phyloP scores from a whole-genome alignment of 2,888 invertebrate genomes.

The Pandemis heparana region DNA sequence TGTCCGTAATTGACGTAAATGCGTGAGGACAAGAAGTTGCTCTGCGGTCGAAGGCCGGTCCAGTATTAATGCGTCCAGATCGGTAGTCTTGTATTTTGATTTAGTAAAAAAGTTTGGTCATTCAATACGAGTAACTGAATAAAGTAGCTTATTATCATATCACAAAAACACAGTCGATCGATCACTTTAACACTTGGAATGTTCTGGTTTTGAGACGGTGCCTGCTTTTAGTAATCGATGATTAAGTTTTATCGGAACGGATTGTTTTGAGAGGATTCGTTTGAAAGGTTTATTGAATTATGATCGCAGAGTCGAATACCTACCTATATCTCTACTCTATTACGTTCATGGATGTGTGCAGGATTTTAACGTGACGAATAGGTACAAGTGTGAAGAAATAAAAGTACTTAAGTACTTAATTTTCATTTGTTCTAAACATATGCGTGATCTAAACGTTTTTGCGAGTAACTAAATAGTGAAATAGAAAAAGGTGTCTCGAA shows the following conservation, averaged over 20 bases:
- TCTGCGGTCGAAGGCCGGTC: slow-evolving; percentile 53
- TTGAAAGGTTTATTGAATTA: slow-evolving; percentile 23
- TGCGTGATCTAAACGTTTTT: no score
- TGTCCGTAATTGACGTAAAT: slow-evolving; percentile 51
- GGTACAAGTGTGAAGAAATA: no score
- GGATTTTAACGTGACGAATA: background rate
- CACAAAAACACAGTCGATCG: slow-evolving; percentile 41
- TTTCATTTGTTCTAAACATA: no score
- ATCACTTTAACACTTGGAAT: slow-evolving; percentile 44
- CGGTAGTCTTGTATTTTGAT: slow-evolving; percentile 45
- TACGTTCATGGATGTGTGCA: background rate
- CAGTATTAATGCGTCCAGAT: slow-evolving; percentile 30
- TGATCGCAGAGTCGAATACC: background rate
- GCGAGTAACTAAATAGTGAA: background rate
- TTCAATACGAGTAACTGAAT: slow-evolving; percentile 46
- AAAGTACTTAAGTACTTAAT: background rate
- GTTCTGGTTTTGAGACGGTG: slow-evolving; percentile 31
- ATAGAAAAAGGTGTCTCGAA: no score
- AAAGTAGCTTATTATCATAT: slow-evolving; percentile 51
- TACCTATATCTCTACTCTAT: background rate
- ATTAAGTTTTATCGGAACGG: slow-evolving; percentile 36
- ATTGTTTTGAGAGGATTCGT: slow-evolving; percentile 18
- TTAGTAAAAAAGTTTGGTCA: slow-evolving; percentile 39
- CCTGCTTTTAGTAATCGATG: slow-evolving; percentile 42
- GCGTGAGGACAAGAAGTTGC: slow-evolving; percentile 53